phyloP scores from a whole-genome alignment of 2,113 vertebrate genomes.

The Noctilio leporinus region DNA sequence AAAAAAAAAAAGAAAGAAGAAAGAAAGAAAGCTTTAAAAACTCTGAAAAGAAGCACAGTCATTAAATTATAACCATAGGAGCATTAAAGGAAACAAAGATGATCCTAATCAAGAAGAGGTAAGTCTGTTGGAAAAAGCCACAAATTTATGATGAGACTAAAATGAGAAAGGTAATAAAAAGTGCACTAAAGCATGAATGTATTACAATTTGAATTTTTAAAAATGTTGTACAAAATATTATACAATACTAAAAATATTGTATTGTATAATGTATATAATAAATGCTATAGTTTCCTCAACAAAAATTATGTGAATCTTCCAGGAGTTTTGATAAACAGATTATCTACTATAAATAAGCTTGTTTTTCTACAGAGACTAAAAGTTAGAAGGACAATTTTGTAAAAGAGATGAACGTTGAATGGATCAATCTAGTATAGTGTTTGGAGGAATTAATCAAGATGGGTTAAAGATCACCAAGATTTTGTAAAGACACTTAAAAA shows the following conservation, averaged over 20 bases:
- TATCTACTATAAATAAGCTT: neutral
- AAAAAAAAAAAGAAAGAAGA: conserved; percentile 23
- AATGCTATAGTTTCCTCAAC: neutral
- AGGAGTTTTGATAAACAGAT: neutral
- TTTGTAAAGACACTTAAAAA: neutral
- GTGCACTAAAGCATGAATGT: neutral
- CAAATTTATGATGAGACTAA: neutral
- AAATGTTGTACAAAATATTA: too few relatives aligned
- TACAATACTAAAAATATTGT: neutral
- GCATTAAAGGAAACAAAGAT: neutral
- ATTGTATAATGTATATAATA: neutral
- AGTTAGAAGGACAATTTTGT: neutral
- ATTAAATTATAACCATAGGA: neutral
- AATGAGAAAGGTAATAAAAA: neutral
- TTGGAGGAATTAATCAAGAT: neutral
- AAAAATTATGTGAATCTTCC: neutral
- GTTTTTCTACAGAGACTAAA: neutral
- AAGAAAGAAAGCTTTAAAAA: neutral
- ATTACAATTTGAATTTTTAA: neutral
- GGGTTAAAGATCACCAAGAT: neutral
- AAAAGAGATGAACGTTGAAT: neutral
- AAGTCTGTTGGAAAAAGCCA: neutral
- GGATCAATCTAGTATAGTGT: neutral
- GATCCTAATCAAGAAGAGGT: neutral
- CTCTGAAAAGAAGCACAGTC: neutral